A percentile compares a stretch with the other conserved stretches of the same genome.
Conservation (phyloP, 35 echinoderm and acorn worm species). For the Ophiothrix spiculata region DNA sequence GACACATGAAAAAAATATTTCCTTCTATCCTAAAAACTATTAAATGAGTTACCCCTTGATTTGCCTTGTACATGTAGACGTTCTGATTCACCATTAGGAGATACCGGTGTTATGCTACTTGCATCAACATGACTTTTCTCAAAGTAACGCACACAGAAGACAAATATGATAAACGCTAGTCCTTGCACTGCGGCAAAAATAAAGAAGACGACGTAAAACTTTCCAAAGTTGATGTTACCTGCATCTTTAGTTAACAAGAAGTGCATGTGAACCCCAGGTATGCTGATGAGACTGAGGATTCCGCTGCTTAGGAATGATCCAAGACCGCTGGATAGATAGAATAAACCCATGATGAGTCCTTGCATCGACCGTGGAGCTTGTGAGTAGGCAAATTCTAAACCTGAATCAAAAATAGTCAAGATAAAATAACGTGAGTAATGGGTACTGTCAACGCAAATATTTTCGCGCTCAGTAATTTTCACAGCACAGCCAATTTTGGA, state of each 20-base stretch:
- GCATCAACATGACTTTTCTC: slow-evolving; percentile 3
- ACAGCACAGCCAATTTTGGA: no score
- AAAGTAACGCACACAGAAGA: background rate
- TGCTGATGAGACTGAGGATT: slow-evolving; percentile 27
- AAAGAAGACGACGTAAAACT: slow-evolving; percentile 77
- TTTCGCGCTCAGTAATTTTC: no score
- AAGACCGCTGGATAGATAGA: slow-evolving; percentile 63
- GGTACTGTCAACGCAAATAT: no score
- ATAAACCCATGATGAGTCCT: slow-evolving; percentile 95
- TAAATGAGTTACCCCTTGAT: background rate
- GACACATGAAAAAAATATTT: no score
- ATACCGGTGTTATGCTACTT: background rate
- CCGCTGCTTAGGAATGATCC: slow-evolving; percentile 45
- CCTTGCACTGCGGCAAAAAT: slow-evolving; percentile 67
- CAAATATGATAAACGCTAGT: slow-evolving; percentile 51
- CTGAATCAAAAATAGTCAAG: no score
- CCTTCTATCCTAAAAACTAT: no score
- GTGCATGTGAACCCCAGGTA: background rate
- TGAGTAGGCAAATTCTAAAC: slow-evolving; percentile 93
- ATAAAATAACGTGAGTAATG: no score
- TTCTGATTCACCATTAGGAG: background rate
- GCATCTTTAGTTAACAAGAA: slow-evolving; percentile 36
- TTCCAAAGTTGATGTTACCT: slow-evolving; percentile 59
- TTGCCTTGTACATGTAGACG: background rate
- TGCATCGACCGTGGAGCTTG: slow-evolving; percentile 97